Evolutionary conservation across 2,113 vertebrate species (phyloP).

Genomic region (Meriones unguiculatus): DNA sequence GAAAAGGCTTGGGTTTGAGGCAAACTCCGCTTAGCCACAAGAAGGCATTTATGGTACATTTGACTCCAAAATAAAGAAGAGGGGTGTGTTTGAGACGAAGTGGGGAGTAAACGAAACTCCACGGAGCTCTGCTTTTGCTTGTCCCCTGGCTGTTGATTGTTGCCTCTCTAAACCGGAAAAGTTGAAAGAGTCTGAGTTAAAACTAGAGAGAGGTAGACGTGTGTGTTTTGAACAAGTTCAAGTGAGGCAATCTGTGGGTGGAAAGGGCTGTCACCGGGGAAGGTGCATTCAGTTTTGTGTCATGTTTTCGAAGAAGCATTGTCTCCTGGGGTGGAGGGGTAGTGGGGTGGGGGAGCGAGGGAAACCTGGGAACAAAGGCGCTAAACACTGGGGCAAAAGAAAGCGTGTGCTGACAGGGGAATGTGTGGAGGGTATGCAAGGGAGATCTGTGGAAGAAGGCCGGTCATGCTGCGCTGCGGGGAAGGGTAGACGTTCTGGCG

Average conservation of each 20-base stretch:
- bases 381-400: background rate
- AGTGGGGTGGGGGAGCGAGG: too few species aligned
- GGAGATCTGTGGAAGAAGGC: background rate
- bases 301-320: constrained; percentile 39
- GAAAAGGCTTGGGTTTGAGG: constrained; percentile 16
- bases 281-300: background rate
- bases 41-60: constrained; percentile 17
- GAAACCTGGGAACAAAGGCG: background rate
- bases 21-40: background rate
- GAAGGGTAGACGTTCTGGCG: background rate
- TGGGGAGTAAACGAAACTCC: background rate
- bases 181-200: constrained; percentile 32
- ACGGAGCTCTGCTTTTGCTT: background rate
- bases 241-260: constrained; percentile 41
- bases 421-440: background rate
- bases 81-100: background rate
- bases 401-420: background rate
- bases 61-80: constrained; percentile 32
- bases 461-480: background rate
- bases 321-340: background rate
- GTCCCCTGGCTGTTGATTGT: background rate
- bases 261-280: constrained; percentile 39
- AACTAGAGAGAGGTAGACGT: constrained; percentile 3
- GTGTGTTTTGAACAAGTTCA: constrained; percentile 56
- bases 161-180: constrained; percentile 20